Evolutionary conservation across 2,888 invertebrate genomes (phyloP), one percentile per base, ranked within the genome.

Genomic region (Tiphia femorata): DNA sequence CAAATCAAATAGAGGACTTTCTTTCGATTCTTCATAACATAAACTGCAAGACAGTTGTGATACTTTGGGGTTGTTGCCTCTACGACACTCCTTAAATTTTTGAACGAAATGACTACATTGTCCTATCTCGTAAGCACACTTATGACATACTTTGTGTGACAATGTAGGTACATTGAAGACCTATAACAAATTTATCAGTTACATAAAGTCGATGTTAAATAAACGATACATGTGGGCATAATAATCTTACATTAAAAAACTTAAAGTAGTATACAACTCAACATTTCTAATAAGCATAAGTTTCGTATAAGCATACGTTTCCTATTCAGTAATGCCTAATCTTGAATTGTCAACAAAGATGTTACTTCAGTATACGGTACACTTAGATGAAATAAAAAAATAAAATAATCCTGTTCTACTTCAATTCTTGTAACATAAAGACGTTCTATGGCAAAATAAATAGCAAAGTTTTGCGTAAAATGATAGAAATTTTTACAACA

Each of bases 121-220:
- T 2, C 77, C 76, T 40, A 83, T 65, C 49, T 83, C 83, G 16
- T 74, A 82, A 7, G 71, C 80, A 58, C 83, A 83, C 49, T 81
- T 83, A 52, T 82, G 75, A 49, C 83, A 83, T 19, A 83, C 64
- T 41, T 76, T 78, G 2, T 67, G 69, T 0, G 75, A 69, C 10
- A 56, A 48, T 19, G 53, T 19, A n/a, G 42, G 53, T 21, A 8
- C 49, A 35, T 5, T 8, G 17, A 2, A 37, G 0, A 44, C n/a
- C 44, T 44, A n/a, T 4, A 30, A 19, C 10, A 42, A 42, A 17
- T n/a, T n/a, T n/a, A n/a, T n/a, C n/a, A n/a, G n/a, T n/a, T n/a
- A n/a, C 17, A 48, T 10, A 38, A 12, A 33, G 12, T 20, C 7
- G n/a, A 16, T n/a, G n/a, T 14, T 23, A 1, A 19, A 2, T 8